phyloP scores from a whole-genome alignment of 92 coral and sea anemone species.

The Porites cylindrica region DNA sequence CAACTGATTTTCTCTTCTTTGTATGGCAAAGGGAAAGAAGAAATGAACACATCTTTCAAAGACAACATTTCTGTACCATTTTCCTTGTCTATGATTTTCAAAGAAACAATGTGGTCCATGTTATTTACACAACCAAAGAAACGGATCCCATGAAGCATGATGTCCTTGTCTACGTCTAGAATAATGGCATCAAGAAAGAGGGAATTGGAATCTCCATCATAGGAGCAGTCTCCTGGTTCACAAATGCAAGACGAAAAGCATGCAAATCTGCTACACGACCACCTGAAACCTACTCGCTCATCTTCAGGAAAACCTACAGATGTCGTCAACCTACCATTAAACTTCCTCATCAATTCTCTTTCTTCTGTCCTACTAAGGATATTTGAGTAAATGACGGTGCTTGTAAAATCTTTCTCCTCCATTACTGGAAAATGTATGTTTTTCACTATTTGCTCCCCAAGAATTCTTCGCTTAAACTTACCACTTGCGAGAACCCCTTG shows the following conservation, averaged over 20 bases:
- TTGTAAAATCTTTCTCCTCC: background rate
- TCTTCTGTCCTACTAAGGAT: background rate
- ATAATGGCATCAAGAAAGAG: background rate
- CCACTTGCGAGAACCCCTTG: background rate
- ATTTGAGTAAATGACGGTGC: background rate
- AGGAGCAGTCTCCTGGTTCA: no score
- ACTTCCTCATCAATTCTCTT: background rate
- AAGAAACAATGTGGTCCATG: background rate
- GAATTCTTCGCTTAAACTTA: background rate
- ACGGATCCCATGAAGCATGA: conserved; percentile 5
- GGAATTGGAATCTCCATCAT: no score
- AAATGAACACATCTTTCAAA: background rate
- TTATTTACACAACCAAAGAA: conserved; percentile 1
- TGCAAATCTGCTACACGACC: background rate
- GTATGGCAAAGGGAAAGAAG: background rate
- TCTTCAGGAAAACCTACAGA: background rate
- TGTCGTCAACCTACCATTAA: background rate
- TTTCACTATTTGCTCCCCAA: conserved; percentile 13
- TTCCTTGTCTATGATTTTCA: background rate
- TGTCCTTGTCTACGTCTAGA: background rate
- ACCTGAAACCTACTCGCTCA: background rate
- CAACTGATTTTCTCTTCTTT: background rate
- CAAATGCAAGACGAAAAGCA: background rate
- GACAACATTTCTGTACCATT: background rate
- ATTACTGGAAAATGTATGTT: background rate